A percentile compares a stretch with the other conserved stretches of the same genome.
These are phyloP conservation scores for Druon quercuslanigerum DNA, from an alignment of 1,140 invertebrate genomes.

Conservation along the genomic window DNA sequence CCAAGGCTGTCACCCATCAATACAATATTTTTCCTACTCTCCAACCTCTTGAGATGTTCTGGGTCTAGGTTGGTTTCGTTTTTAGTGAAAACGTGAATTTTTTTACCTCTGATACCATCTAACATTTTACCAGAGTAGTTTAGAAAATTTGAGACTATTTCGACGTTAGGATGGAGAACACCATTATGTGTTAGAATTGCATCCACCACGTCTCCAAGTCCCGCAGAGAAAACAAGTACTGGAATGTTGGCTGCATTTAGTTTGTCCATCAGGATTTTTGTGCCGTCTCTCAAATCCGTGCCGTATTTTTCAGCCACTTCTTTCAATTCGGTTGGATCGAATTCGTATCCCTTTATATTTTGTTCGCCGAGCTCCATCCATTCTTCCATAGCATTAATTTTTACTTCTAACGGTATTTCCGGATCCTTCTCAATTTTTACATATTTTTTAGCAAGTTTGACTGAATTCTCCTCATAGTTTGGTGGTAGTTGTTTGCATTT, in stretches of 20 bases:
- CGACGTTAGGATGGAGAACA: constrained; percentile 85
- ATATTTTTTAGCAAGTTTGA: constrained; percentile 81
- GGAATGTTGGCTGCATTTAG: constrained; percentile 84
- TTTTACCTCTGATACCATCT: constrained; percentile 84
- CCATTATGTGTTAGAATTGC: constrained; percentile 84
- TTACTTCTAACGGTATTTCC: constrained; percentile 83
- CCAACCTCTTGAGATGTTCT: constrained; percentile 86
- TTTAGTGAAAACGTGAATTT: constrained; percentile 93
- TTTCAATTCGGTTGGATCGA: constrained; percentile 61
- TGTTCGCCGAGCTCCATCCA: constrained; percentile 88
- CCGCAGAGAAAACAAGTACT: constrained; percentile 94
- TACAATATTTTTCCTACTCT: constrained; percentile 86
- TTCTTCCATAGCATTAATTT: constrained; percentile 89
- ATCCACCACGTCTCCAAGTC: constrained; percentile 90
- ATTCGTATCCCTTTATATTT: constrained; percentile 69
- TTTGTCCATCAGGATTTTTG: constrained; percentile 82
- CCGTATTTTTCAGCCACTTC: constrained; percentile 63
- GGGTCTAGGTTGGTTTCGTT: constrained; percentile 88
- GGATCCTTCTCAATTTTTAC: constrained; percentile 92
- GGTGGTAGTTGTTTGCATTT: constrained; percentile 82
- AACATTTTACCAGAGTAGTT: constrained; percentile 82
- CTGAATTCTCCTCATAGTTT: constrained; percentile 78
- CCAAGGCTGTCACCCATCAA: constrained; percentile 92
- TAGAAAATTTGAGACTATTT: constrained; percentile 94
- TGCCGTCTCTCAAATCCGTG: constrained; percentile 81